phyloP scores from a whole-genome alignment of 1,140 invertebrate genomes.

The Periplaneta americana region DNA sequence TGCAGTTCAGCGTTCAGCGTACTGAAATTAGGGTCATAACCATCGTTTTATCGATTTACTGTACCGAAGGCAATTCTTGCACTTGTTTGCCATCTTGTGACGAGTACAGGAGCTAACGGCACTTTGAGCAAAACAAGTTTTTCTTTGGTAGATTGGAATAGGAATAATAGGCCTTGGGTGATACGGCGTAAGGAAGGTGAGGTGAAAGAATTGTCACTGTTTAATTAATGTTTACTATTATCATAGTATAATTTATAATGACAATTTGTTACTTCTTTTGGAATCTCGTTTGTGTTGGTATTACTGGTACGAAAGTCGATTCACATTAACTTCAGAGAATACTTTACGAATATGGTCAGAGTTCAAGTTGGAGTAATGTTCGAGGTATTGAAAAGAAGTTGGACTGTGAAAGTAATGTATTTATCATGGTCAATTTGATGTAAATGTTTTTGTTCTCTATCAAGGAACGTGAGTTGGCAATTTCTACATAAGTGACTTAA shows the following conservation, averaged over 20 bases:
- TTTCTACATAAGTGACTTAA: too few species aligned
- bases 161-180: neutral
- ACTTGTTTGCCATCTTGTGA: neutral
- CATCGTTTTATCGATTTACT: neutral
- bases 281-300: neutral
- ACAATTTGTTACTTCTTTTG: too few species aligned
- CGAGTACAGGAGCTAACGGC: neutral
- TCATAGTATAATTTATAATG: neutral
- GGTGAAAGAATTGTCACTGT: neutral
- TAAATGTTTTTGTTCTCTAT: too few species aligned
- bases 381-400: too few species aligned
- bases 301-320: neutral
- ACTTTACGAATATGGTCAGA: too few species aligned
- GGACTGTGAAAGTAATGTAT: too few species aligned
- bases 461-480: too few species aligned
- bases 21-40: neutral
- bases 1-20: neutral
- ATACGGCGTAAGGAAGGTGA: neutral
- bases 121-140: too few species aligned
- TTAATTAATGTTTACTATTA: neutral
- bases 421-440: too few species aligned
- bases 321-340: too few species aligned
- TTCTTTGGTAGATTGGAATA: too few species aligned
- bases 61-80: neutral
- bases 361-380: too few species aligned